Evolutionary conservation across 2,113 vertebrate genomes (phyloP), one percentile per base, ranked within the genome.

Genomic region (Pollimyrus isidori): DNA sequence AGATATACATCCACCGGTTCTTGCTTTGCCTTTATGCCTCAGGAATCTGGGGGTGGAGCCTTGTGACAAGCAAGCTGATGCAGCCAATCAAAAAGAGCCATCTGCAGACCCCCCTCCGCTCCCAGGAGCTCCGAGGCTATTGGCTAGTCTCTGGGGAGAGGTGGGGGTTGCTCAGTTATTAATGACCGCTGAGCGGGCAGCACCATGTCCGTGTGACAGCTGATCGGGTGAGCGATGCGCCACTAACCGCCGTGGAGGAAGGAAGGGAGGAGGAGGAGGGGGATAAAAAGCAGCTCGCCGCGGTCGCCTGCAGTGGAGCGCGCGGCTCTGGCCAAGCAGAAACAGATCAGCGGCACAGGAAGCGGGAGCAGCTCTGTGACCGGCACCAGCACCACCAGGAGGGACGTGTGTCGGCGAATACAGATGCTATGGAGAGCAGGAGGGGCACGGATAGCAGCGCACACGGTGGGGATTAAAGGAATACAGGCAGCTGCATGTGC

Each of bases 171-270:
- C 93, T 94, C 94, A 91, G 95, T 96, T 96, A 94, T 96, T 95
- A 97, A 97, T 95, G 97, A 96, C 94, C 95, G 95, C 95, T 85
- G 96, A 95, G 93, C 96, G 94, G 96, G 96, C 96, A 97, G 96
- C 96, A 91, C 96, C 96, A 90, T 95, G 96, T 94, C 97, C 95
- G 92, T 94, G 96, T 95, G 97, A 96, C 96, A 96, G 94, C 91
- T 91, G 94, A 95, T 95, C 92, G 93, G 96, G 94, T 91, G 95
- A 94, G 94, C 94, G 94, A 94, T 92, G 97, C 97, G 92, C 95
- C 95, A 90, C 94, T 93, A 96, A 94, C 96, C 96, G 94, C 96
- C 95, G 96, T 95, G 95, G 95, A 95, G 95, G 97, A 94, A 93
- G 92, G 95, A 91, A 93, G 91, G 92, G 92, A 93, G 92, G 93